Evolutionary conservation across 2,797 vertebrate genomes (phyloP), one percentile per base, ranked within the genome.

Genomic region (Sebastes dallii): DNA sequence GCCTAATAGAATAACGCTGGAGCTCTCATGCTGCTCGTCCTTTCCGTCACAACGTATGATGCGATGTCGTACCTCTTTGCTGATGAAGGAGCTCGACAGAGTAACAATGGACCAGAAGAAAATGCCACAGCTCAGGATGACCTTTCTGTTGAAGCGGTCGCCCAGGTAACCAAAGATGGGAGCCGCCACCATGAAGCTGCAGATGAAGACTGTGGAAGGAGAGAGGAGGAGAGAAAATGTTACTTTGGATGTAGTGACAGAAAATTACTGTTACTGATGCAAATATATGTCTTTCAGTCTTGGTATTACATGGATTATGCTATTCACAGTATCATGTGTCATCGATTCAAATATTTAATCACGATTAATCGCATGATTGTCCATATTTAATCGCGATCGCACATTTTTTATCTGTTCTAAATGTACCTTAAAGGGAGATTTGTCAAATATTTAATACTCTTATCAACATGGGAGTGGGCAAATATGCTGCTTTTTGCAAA

Each of bases 131-230:
- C 95, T 94, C 93, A 99, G 96, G 79, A 96, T 96, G 91, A 94
- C 85, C 92, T 98, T 99, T 92, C 97, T 95, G 85, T 96, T 96
- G 94, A 97, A 97, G 50, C 96, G 96, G 91, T 99, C 98, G 22
- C 98, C 97, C 0, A 99, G 96, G 93, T 97, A 99, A 81, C 98
- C 98, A 24, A 98, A 99, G 89, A 97, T 84, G 1, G 97, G 98
- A 6, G 98, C 98, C 81, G 97, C 94, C 87, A 98, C 89, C 96
- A 98, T 97, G 93, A 98, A 97, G 86, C 96, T 97, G 88, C 96
- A 87, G 88, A 97, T 95, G 94, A 98, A 99, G 81, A 96, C 98
- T 99, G 96, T 7, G 36, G 78, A 83, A 58, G 66, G 16, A 65
- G 59, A 72, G 66, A 50, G 12, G 65, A 46, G 14, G 34, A 30